Percentiles rank a stretch among this genome's conserved stretches.
phyloP scores from a whole-genome alignment of 2,888 invertebrate genomes.

The Sinhomidia bicolor region DNA sequence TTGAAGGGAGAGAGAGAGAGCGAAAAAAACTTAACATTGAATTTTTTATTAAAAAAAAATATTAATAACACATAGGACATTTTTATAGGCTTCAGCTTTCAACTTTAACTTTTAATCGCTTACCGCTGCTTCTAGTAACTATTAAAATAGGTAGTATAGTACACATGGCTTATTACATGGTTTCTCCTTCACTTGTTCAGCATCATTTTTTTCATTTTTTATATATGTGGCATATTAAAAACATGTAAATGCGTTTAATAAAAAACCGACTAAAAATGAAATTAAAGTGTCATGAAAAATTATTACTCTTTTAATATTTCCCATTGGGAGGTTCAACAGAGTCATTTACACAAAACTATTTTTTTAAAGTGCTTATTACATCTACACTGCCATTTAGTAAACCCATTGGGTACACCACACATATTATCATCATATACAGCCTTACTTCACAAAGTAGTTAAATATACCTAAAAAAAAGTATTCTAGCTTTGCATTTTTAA shows the following conservation, averaged over 20 bases:
- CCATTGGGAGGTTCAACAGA: constrained; percentile 54
- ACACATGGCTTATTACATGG: not conserved
- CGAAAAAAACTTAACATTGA: not conserved
- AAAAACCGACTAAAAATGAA: constrained; percentile 63
- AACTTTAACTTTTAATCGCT: constrained; percentile 8
- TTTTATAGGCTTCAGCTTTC: not conserved
- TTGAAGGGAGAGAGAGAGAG: not conserved
- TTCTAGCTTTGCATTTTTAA: no score
- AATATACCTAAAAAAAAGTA: no score
- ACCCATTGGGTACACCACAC: constrained; percentile 11
- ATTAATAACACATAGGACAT: not conserved
- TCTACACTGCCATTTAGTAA: not conserved
- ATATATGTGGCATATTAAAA: constrained; percentile 22
- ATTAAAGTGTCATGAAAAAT: constrained; percentile 70
- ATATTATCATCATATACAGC: not conserved
- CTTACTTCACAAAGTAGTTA: not conserved
- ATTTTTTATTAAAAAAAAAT: not conserved
- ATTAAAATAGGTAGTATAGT: not conserved
- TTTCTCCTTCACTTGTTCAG: constrained; percentile 29
- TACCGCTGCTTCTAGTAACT: no score
- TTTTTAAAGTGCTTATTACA: constrained; percentile 5
- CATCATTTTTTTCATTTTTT: constrained; percentile 25
- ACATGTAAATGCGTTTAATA: constrained; percentile 53
- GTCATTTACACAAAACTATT: constrained; percentile 56
- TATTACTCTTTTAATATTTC: constrained; percentile 65